phyloP scores from a whole-genome alignment of 2,797 vertebrate species.

The Etheostoma nigrum region DNA sequence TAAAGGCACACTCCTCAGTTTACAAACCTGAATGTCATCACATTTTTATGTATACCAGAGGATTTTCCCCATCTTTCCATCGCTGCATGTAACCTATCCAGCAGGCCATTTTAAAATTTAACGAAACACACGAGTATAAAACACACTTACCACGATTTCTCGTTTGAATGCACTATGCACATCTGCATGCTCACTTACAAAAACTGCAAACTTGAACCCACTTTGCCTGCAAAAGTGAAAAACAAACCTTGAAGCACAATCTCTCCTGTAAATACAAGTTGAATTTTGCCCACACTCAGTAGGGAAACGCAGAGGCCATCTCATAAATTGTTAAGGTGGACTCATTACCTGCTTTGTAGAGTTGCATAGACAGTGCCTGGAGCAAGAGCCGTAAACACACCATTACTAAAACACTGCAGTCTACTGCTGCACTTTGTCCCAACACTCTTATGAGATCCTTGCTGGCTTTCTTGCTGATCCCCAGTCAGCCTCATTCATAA shows the following conservation, averaged over 20 bases:
- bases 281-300: conserved; percentile 39
- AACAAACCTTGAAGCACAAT: conserved; percentile 5
- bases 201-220: conserved; percentile 11
- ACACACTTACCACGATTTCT: conserved; percentile 18
- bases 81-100: conserved; percentile 13
- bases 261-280: conserved; percentile 40
- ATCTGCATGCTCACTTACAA: background rate
- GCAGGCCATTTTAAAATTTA: conserved; percentile 46
- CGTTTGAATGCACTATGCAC: conserved; percentile 20
- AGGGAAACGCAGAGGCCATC: conserved; percentile 51
- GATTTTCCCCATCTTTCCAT: background rate
- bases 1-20: background rate
- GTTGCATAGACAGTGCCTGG: conserved; percentile 62
- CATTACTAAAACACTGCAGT: conserved; percentile 52
- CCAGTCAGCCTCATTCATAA: conserved; percentile 33
- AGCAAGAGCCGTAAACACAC: conserved; percentile 69
- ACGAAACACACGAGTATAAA: conserved; percentile 34
- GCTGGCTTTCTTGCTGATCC: conserved; percentile 3
- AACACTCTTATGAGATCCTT: conserved; percentile 14
- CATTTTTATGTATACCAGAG: conserved; percentile 4
- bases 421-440: conserved; percentile 22
- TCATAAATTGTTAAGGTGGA: conserved; percentile 74
- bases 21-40: background rate
- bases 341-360: conserved; percentile 77
- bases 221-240: conserved; percentile 34